These are phyloP conservation scores for Gadopsis bispinosus DNA, from an alignment of 2,797 vertebrate species.

Conservation along the genomic window DNA sequence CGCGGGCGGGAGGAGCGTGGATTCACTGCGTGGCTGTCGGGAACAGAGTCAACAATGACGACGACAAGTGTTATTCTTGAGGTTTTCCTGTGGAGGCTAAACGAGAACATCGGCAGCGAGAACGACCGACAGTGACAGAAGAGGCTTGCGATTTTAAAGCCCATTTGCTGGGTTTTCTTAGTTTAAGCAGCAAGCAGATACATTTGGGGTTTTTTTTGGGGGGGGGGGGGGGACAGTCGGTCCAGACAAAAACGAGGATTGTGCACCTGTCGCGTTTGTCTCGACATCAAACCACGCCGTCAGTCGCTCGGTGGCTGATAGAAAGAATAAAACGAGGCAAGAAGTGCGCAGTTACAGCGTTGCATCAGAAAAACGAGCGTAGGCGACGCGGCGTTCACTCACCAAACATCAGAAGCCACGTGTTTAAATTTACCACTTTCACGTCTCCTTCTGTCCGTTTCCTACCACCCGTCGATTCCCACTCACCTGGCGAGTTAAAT, in stretches of 20 bases:
- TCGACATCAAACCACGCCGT: not conserved
- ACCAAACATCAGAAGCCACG: too few species aligned
- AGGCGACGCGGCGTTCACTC: too few species aligned
- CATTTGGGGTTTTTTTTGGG: not conserved
- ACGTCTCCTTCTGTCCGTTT: rapidly evolving
- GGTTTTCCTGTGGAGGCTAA: not conserved
- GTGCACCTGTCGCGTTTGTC: too few species aligned
- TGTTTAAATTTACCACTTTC: rapidly evolving
- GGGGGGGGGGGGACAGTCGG: too few species aligned
- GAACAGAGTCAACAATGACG: not conserved
- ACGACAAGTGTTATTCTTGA: too few species aligned
- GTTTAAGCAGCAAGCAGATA: rapidly evolving
- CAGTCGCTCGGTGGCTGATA: not conserved
- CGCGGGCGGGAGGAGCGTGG: not conserved
- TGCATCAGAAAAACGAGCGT: constrained; percentile 60
- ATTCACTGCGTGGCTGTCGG: not conserved
- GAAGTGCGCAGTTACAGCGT: constrained; percentile 21
- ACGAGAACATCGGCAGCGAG: not conserved
- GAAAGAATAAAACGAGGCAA: not conserved
- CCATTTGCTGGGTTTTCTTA: not conserved
- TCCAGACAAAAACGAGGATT: not conserved
- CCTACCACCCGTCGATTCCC: rapidly evolving
- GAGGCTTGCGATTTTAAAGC: not conserved
- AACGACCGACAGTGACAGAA: not conserved
- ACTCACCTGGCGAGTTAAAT: constrained; percentile 68